phyloP scores from a whole-genome alignment of 2,797 vertebrate genomes.

The Pygocentrus nattereri region DNA sequence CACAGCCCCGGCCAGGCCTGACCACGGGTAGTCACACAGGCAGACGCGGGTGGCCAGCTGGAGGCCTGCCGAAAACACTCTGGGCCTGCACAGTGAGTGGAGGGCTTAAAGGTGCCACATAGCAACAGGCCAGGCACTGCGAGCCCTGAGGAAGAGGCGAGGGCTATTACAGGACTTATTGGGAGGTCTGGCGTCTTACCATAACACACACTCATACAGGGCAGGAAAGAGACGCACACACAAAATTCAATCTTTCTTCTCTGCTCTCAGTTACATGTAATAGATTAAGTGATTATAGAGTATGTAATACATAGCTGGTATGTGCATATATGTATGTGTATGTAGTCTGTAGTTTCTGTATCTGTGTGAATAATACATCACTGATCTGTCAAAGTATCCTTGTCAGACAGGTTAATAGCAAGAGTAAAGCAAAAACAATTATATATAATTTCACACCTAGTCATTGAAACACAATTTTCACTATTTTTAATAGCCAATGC shows the following conservation, averaged over 20 bases:
- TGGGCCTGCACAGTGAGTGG: conserved; percentile 21
- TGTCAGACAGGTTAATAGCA: too few species aligned
- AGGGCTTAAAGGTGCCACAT: conserved; percentile 52
- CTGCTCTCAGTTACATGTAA: background rate
- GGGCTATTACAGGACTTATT: conserved; percentile 24
- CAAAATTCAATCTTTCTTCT: background rate
- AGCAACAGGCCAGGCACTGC: conserved; percentile 41
- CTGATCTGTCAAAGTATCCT: too few species aligned
- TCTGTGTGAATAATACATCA: too few species aligned
- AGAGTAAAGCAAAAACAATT: too few species aligned
- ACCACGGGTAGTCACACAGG: conserved; percentile 55
- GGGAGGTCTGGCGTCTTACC: conserved; percentile 24
- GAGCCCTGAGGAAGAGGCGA: background rate
- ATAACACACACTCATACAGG: conserved; percentile 1
- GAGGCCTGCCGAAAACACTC: conserved; percentile 57
- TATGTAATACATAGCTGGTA: too few species aligned
- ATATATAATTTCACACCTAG: too few species aligned
- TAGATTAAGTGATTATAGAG: too few species aligned
- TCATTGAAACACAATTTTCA: too few species aligned
- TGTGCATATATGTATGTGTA: too few species aligned
- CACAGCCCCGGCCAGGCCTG: conserved; percentile 73
- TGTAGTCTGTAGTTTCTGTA: too few species aligned
- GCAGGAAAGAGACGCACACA: conserved; percentile 7
- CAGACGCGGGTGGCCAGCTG: conserved; percentile 57
- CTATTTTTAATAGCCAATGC: too few species aligned